A percentile compares a stretch with the other conserved stretches of the same genome.
Evolutionary conservation across 1,140 invertebrate species (phyloP).

Genomic region (Drosophila ananassae): DNA sequence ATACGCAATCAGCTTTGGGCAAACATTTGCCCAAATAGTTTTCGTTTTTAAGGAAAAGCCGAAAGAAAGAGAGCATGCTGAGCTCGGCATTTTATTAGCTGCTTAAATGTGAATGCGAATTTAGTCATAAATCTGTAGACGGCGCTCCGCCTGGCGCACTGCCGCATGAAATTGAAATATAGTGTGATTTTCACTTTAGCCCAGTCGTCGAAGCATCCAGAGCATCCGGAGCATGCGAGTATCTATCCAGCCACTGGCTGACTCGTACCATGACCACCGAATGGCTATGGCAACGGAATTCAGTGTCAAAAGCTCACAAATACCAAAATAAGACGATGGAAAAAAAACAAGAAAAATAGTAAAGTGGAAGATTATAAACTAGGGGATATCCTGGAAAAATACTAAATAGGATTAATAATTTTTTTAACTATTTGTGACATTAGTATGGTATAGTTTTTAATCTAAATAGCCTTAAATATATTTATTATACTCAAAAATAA

Average conservation of each 20-base stretch:
- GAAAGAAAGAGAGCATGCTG: conserved; percentile 60
- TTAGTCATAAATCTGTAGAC: conserved; percentile 78
- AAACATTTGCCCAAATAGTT: conserved; percentile 79
- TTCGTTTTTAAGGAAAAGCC: conserved; percentile 64
- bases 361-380: not conserved
- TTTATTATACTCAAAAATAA: too few relatives aligned
- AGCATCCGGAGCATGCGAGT: conserved; percentile 14
- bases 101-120: conserved; percentile 79
- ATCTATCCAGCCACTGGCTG: not conserved
- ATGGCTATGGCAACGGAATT: conserved; percentile 52
- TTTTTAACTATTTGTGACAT: not conserved
- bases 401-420: not conserved
- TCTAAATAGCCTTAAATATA: not conserved
- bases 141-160: conserved; percentile 66
- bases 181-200: conserved; percentile 81
- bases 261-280: conserved; percentile 12
- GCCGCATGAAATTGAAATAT: conserved; percentile 82
- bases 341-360: conserved; percentile 38
- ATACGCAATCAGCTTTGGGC: conserved; percentile 75
- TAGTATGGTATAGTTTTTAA: not conserved
- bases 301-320: conserved; percentile 68
- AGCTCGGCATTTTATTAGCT: conserved; percentile 80
- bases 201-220: conserved; percentile 23
- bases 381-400: conserved; percentile 26
- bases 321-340: conserved; percentile 24